A percentile compares a stretch with the other conserved stretches of the same genome.
Evolutionary conservation across 2,888 invertebrate genomes (phyloP).

Genomic region (Erebia ligea): DNA sequence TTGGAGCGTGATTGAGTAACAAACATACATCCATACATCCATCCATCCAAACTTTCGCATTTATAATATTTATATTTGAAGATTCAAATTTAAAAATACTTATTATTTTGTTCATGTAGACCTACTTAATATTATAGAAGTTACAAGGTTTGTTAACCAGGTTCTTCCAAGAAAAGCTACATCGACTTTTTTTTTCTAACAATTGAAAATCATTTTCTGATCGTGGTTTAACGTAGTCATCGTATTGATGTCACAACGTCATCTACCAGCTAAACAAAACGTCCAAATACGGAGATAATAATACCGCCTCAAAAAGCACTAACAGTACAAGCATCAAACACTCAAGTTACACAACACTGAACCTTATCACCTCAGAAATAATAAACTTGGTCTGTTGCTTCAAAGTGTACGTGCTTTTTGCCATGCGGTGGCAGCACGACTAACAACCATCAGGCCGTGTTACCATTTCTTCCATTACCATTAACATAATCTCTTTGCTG

Average conservation of each 20-base stretch:
- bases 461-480: constrained; percentile 46
- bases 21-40: too few species aligned
- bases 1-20: too few species aligned
- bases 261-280: constrained; percentile 4
- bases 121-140: too few species aligned
- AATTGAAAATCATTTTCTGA: too few species aligned
- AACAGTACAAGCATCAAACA: constrained; percentile 26
- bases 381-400: constrained; percentile 70
- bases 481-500: constrained; percentile 45
- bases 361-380: constrained; percentile 57
- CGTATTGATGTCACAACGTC: neutral
- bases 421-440: constrained; percentile 69
- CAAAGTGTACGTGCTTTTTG: constrained; percentile 79
- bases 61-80: too few species aligned
- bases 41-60: too few species aligned
- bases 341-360: neutral
- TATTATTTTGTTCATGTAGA: too few species aligned
- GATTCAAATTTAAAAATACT: too few species aligned
- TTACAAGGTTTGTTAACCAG: too few species aligned
- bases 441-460: constrained; percentile 73
- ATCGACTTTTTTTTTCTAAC: too few species aligned
- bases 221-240: too few species aligned
- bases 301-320: constrained; percentile 24
- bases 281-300: neutral
- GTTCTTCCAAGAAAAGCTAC: too few species aligned